phyloP scores from a whole-genome alignment of 2,888 invertebrate species.

The Auanema sp. region DNA sequence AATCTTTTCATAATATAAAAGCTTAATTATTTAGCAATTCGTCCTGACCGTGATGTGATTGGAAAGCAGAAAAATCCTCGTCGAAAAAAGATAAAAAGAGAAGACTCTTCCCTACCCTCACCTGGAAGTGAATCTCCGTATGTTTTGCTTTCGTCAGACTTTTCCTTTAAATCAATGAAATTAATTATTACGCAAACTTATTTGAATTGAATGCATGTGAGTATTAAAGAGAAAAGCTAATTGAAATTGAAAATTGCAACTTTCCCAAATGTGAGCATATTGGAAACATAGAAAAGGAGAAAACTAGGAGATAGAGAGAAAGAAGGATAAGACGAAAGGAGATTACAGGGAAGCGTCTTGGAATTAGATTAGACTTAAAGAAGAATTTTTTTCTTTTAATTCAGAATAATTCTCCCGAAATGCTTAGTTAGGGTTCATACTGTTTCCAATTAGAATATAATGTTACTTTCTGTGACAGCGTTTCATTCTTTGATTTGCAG shows the following conservation, averaged over 20 bases:
- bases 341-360: no score
- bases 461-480: no score
- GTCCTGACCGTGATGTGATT: conserved; percentile 61
- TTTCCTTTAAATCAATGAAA: not conserved
- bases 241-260: no score
- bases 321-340: not conserved
- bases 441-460: not conserved
- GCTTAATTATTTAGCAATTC: conserved; percentile 56
- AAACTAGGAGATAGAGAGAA: not conserved
- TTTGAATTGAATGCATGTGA: no score
- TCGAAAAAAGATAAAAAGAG: conserved; percentile 53
- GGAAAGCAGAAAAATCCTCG: conserved; percentile 63
- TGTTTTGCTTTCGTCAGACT: conserved; percentile 5
- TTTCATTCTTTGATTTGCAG: conserved; percentile 17
- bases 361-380: no score
- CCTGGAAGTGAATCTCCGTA: conserved; percentile 28
- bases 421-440: not conserved
- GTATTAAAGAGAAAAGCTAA: no score
- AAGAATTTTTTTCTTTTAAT: not conserved
- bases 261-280: no score
- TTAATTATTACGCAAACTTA: no score
- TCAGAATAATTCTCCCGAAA: not conserved
- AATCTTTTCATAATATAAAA: not conserved
- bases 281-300: no score
- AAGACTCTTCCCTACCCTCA: conserved; percentile 51